Evolutionary conservation across 2,797 vertebrate genomes (phyloP).

Genomic region (Peromyscus melanophrys): DNA sequence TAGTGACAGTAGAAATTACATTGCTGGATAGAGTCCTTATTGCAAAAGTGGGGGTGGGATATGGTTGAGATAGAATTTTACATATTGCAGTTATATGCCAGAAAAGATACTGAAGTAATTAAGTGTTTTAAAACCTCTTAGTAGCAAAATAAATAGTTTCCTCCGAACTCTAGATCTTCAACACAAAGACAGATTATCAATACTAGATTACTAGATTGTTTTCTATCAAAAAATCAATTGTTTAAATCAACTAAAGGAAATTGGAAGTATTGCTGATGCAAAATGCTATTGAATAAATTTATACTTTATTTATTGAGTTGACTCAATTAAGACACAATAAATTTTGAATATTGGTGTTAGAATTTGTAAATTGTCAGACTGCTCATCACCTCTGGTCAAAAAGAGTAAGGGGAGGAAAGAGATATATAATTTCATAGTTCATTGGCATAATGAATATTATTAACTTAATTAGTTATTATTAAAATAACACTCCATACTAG

Average conservation of each 20-base stretch:
- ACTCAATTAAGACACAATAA: constrained; percentile 74
- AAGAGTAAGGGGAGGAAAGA: constrained; percentile 72
- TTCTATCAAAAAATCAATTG: constrained; percentile 78
- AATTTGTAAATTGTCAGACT: constrained; percentile 65
- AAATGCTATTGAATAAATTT: constrained; percentile 68
- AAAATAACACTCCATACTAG: constrained; percentile 65
- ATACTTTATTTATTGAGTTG: constrained; percentile 76
- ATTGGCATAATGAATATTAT: constrained; percentile 76
- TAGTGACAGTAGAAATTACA: neutral
- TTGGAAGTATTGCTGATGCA: neutral
- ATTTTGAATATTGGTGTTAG: constrained; percentile 78
- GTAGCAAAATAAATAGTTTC: constrained; percentile 76
- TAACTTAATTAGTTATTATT: constrained; percentile 82
- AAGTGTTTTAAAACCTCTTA: constrained; percentile 35
- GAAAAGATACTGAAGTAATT: constrained; percentile 54
- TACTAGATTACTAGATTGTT: constrained; percentile 56
- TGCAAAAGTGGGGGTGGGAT: neutral
- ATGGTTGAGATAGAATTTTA: neutral
- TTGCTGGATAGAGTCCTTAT: neutral
- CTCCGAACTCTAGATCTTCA: constrained; percentile 65
- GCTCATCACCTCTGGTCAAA: constrained; percentile 78
- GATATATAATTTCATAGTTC: constrained; percentile 80
- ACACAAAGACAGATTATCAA: constrained; percentile 56
- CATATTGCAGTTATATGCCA: neutral
- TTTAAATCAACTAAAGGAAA: constrained; percentile 56